Percentiles rank a stretch among this genome's conserved stretches.
These are phyloP conservation scores for Oplegnathus fasciatus DNA, from an alignment of 2,113 vertebrate species.

Conservation along the genomic window DNA sequence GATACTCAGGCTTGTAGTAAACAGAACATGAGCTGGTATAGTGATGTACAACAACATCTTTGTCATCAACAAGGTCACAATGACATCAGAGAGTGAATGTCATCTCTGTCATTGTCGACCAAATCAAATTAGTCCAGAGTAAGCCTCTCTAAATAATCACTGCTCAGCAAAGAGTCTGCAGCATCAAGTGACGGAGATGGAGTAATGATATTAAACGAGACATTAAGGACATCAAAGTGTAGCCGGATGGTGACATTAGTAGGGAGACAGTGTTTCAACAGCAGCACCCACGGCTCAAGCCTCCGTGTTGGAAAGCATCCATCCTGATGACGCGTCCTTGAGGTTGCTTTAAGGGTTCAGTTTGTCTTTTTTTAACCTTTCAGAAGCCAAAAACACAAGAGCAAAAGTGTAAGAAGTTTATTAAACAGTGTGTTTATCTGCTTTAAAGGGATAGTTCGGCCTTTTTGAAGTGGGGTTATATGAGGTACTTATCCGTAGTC, in stretches of 20 bases:
- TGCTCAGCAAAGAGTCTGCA: neutral
- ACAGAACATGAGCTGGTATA: neutral
- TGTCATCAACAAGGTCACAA: slow-evolving; percentile 4
- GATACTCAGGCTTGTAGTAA: neutral
- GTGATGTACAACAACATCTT: neutral
- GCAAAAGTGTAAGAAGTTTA: neutral
- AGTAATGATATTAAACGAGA: neutral
- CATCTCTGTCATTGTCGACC: neutral
- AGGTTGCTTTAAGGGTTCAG: neutral
- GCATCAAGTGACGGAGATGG: slow-evolving; percentile 11
- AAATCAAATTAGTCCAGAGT: slow-evolving; percentile 1
- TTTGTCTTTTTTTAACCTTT: too few species aligned
- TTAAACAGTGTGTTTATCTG: neutral
- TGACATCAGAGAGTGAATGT: slow-evolving; percentile 16
- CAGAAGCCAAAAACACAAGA: neutral
- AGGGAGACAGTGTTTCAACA: neutral
- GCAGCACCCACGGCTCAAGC: neutral
- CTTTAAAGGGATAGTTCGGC: too few species aligned
- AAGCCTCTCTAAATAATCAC: slow-evolving; percentile 7
- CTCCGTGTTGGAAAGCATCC: neutral
- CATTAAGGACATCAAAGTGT: neutral
- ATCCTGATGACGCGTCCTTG: slow-evolving; percentile 8
- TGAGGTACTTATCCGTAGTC: too few species aligned
- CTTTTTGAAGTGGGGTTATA: too few species aligned
- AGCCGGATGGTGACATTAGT: neutral